Conservation (phyloP, 2,888 invertebrate species). For the Athetis lepigone region DNA sequence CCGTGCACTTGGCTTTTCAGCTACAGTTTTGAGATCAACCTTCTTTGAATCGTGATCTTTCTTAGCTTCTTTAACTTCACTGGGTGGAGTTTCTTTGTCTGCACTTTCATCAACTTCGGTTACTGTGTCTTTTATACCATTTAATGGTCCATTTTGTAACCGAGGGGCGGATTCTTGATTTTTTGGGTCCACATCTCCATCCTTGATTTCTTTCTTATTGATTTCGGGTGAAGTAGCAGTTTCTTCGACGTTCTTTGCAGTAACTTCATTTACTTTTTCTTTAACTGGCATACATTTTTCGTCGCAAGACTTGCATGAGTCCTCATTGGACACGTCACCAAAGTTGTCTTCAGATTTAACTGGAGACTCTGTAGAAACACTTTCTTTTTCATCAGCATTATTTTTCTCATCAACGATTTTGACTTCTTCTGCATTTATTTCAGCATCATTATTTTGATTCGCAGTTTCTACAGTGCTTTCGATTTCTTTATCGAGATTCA, state of each 20-base stretch:
- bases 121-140: slow-evolving; percentile 44
- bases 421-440: slow-evolving; percentile 19
- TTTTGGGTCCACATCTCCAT: neutral
- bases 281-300: slow-evolving; percentile 50
- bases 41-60: slow-evolving; percentile 74
- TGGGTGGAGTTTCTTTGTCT: slow-evolving; percentile 57
- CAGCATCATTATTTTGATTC: slow-evolving; percentile 21
- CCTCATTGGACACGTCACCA: slow-evolving; percentile 81
- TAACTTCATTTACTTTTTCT: slow-evolving; percentile 18
- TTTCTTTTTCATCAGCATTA: slow-evolving; percentile 63
- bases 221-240: neutral
- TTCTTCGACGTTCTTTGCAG: slow-evolving; percentile 9
- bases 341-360: slow-evolving; percentile 83
- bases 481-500: slow-evolving; percentile 77
- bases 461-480: slow-evolving; percentile 47
- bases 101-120: slow-evolving; percentile 49
- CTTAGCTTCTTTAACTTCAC: slow-evolving; percentile 70
- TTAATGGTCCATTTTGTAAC: slow-evolving; percentile 17
- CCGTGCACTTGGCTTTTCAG: slow-evolving; percentile 74
- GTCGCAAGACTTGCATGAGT: slow-evolving; percentile 74
- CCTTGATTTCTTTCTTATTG: neutral
- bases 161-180: neutral
- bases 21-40: slow-evolving; percentile 67
- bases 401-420: slow-evolving; percentile 4
- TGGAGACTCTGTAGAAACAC: slow-evolving; percentile 72